These are phyloP conservation scores for Tethea ocularis DNA, from an alignment of 2,888 invertebrate species.

Conservation along the genomic window DNA sequence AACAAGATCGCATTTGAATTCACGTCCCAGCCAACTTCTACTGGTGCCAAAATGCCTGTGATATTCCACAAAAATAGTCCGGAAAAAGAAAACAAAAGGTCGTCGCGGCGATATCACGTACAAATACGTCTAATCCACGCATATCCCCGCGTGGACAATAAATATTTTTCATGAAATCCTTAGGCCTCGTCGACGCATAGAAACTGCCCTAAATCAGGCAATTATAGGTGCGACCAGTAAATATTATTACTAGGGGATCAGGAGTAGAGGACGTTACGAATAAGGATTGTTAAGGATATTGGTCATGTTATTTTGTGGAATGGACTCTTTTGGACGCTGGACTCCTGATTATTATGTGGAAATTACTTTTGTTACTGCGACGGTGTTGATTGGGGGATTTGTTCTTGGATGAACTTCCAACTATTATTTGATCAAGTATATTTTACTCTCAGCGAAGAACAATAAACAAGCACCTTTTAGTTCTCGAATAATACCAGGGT, in stretches of 20 bases:
- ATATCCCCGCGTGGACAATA: slow-evolving; percentile 68
- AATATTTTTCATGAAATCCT: slow-evolving; percentile 81
- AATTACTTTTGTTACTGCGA: slow-evolving; percentile 33
- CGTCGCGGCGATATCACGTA: slow-evolving; percentile 62
- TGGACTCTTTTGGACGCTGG: slow-evolving; percentile 34
- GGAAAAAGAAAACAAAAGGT: slow-evolving; percentile 41
- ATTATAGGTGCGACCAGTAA: slow-evolving; percentile 79
- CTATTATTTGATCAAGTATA: neutral
- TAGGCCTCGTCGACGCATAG: slow-evolving; percentile 69
- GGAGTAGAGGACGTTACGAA: slow-evolving; percentile 26
- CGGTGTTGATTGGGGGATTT: slow-evolving; percentile 12
- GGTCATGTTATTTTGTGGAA: slow-evolving; percentile 29
- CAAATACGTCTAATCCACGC: slow-evolving; percentile 76
- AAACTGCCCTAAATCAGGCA: slow-evolving; percentile 81
- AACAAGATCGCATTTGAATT: neutral
- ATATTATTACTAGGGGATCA: slow-evolving; percentile 77
- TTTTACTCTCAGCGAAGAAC: slow-evolving; percentile 14
- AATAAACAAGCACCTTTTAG: slow-evolving; percentile 31
- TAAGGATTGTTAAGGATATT: slow-evolving; percentile 42
- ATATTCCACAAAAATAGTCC: neutral
- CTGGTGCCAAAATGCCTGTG: slow-evolving; percentile 8
- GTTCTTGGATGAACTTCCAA: neutral
- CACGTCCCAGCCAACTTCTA: neutral
- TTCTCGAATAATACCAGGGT: slow-evolving; percentile 39
- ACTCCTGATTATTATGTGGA: slow-evolving; percentile 32